These are phyloP conservation scores for Villa cingulata DNA, from an alignment of 2,888 invertebrate genomes.

Conservation along the genomic window DNA sequence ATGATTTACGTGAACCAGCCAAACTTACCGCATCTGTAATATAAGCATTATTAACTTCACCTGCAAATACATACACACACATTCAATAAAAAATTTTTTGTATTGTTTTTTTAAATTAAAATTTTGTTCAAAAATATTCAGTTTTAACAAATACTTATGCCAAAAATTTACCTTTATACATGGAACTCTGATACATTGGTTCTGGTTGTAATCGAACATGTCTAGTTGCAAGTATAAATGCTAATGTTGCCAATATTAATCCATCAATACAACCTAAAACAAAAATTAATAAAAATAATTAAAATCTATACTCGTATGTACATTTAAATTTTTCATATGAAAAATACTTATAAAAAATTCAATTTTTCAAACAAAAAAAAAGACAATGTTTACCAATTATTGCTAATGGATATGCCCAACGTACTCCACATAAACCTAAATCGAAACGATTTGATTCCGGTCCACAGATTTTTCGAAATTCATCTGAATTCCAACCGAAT, in stretches of 20 bases:
- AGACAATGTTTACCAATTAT: constrained; percentile 47
- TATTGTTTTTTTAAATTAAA: background rate
- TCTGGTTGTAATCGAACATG: constrained; percentile 71
- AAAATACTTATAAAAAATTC: too few relatives aligned
- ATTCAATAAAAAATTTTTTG: too few relatives aligned
- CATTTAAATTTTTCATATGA: background rate
- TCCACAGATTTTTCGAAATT: constrained; percentile 76
- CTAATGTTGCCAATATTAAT: constrained; percentile 70
- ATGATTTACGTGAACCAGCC: constrained; percentile 70
- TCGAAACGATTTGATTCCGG: constrained; percentile 62
- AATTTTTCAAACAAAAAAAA: background rate
- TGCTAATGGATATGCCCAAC: constrained; percentile 89
- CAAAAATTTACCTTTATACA: constrained; percentile 45
- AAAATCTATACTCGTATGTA: background rate
- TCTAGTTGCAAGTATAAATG: constrained; percentile 83
- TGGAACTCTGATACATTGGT: constrained; percentile 55
- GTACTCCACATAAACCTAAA: constrained; percentile 72
- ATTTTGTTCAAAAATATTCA: background rate
- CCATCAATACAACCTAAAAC: constrained; percentile 57
- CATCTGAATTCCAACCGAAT: constrained; percentile 76
- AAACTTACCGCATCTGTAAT: constrained; percentile 75
- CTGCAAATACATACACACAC: constrained; percentile 35
- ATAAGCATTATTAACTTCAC: constrained; percentile 79
- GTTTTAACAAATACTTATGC: background rate
- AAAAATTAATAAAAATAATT: background rate